These are phyloP conservation scores for Tonatia bakeri DNA, from an alignment of 2,113 vertebrate species.

Conservation along the genomic window DNA sequence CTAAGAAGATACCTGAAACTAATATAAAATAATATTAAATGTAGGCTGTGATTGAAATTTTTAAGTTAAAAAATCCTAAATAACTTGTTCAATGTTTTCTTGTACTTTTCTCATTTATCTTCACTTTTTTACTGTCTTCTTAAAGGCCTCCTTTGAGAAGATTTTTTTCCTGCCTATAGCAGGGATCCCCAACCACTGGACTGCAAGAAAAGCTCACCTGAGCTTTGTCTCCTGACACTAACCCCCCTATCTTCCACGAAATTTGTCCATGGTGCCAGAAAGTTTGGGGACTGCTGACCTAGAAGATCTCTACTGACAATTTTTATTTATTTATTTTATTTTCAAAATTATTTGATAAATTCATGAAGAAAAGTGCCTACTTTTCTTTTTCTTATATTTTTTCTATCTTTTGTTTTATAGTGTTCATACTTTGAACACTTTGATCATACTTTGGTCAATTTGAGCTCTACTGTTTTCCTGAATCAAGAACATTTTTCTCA, in stretches of 20 bases:
- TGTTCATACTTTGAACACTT: background rate
- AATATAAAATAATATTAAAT: no score
- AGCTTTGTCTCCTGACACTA: no score
- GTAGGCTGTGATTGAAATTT: no score
- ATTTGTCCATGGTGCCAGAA: no score
- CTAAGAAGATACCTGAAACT: background rate
- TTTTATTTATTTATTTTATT: constrained; percentile 3
- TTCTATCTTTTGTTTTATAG: background rate
- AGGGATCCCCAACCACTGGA: no score
- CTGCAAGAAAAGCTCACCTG: no score
- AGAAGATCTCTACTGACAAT: background rate
- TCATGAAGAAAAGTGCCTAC: background rate
- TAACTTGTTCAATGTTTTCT: background rate
- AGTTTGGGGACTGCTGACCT: no score
- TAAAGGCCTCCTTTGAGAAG: background rate
- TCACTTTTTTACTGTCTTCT: background rate
- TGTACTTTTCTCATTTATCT: background rate
- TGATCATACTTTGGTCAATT: background rate
- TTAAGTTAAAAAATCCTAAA: no score
- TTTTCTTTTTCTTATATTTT: background rate
- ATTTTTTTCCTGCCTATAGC: background rate
- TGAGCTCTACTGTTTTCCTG: background rate
- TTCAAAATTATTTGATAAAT: background rate
- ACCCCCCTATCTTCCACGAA: no score
- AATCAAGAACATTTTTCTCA: background rate